Evolutionary conservation across 2,797 vertebrate species (phyloP), one percentile per base, ranked within the genome.

Genomic region (Oreochromis grahami): DNA sequence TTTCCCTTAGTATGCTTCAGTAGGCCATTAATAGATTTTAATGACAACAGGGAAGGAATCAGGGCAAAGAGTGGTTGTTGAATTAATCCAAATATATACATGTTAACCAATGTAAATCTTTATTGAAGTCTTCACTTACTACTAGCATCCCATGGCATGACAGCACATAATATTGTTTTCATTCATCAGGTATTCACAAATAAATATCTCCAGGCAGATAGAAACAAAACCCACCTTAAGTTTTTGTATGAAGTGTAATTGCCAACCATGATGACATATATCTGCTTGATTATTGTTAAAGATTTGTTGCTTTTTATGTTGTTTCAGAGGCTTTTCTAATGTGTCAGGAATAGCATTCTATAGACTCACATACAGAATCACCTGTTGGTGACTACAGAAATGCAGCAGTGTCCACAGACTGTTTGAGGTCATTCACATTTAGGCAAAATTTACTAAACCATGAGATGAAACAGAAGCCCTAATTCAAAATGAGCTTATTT

Each of bases 291-390:
- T 68, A 24, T 2, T 1, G 8, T 68, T 24, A 68, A 41, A 43
- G 13, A 68, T 68, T 21, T 60, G 56, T 0, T 0, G 3, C 53
- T 38, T 68, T 43, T 3, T 5, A 38, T 68, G n/a, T 21, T 0
- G 0, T 43, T 68, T 43, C 63, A 43, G 38, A 26, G 3, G 38
- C 21, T 26, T 68, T 43, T 68, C 36, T 43, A 3, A 9, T 9
- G 13, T 41, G n/a, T 41, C n/a, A 68, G 65, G 41, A 70, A 45
- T 15, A 68, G 13, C 12, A 41, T 45, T 9, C 14, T 3, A 15
- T 3, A 70, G 13, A 70, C 21, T 43, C 19, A 12, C 32, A 3
- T 3, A 5, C 58, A 63, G 17, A 36, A 63, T 63, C 58, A 36
- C 58, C 58, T 36, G 58, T 63, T 63, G 58, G 58, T 36, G 17